Evolutionary conservation across 1,140 invertebrate genomes (phyloP).

Genomic region (Sinella curviseta): DNA sequence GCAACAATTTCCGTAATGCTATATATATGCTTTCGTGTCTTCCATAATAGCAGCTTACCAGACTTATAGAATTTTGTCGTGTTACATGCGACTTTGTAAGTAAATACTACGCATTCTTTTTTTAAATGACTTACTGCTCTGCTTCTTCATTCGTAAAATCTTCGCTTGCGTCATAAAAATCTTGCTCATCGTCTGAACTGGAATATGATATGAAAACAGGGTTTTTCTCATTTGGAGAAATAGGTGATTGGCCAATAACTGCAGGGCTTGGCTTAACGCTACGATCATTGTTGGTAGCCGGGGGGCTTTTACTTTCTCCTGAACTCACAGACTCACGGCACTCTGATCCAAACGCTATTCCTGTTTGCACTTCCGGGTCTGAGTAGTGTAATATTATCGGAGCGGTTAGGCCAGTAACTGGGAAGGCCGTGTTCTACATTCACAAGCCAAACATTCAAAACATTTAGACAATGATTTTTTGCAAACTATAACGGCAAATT

Average conservation of each 20-base stretch:
- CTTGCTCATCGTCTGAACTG: conserved; percentile 90
- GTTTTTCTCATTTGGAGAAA: conserved; percentile 46
- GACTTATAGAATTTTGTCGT: too few relatives aligned
- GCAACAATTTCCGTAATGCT: too few relatives aligned
- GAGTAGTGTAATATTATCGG: conserved; percentile 43
- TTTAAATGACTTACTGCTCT: neutral
- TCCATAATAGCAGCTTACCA: too few relatives aligned
- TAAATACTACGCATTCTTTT: neutral
- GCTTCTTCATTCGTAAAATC: conserved; percentile 51
- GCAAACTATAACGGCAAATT: too few relatives aligned
- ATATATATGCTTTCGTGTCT: too few relatives aligned
- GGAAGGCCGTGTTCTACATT: conserved; percentile 79
- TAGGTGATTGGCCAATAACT: conserved; percentile 69
- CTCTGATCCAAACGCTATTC: conserved; percentile 42
- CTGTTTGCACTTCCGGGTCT: conserved; percentile 46
- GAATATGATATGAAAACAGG: conserved; percentile 78
- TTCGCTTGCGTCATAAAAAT: conserved; percentile 93
- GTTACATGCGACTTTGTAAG: neutral
- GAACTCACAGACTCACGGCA: conserved; percentile 35
- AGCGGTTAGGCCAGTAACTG: conserved; percentile 70
- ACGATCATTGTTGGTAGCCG: neutral
- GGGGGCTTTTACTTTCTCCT: neutral
- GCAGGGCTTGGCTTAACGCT: conserved; percentile 10
- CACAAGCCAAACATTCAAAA: neutral
- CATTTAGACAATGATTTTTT: too few relatives aligned